phyloP scores from a whole-genome alignment of 2,797 vertebrate genomes.

The Artibeus jamaicensis region DNA sequence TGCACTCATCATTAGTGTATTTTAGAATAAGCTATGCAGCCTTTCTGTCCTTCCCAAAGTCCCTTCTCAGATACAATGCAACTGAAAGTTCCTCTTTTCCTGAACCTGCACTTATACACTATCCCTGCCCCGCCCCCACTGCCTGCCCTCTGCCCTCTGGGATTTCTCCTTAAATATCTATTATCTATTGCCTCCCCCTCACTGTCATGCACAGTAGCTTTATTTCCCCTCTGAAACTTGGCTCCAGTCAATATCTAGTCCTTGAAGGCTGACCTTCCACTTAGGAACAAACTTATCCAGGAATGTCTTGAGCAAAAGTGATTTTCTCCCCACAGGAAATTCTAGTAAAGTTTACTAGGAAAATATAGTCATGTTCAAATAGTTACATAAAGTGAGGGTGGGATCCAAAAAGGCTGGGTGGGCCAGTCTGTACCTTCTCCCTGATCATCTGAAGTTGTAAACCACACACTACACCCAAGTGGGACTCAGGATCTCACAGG shows the following conservation, averaged over 20 bases:
- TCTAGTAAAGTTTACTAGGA: background rate
- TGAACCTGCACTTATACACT: background rate
- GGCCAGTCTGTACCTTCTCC: fast-evolving
- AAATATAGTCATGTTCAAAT: background rate
- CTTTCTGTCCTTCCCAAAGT: background rate
- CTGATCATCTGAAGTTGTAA: background rate
- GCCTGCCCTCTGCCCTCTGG: background rate
- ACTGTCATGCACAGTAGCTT: background rate
- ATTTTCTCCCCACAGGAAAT: background rate
- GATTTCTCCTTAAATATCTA: background rate
- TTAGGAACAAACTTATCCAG: background rate
- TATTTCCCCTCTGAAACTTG: background rate
- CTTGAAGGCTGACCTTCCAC: background rate
- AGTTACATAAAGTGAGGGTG: background rate
- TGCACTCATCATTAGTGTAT: background rate
- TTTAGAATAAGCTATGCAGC: background rate
- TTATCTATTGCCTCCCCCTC: fast-evolving
- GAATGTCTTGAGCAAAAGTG: background rate
- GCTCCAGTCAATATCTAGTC: background rate
- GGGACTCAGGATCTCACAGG: background rate
- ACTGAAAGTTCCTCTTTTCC: background rate
- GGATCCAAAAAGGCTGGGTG: background rate
- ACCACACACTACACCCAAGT: background rate
- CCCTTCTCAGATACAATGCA: background rate
- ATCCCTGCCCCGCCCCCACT: background rate